Percentiles rank a stretch among this genome's conserved stretches.
Conservation (phyloP, 2,797 vertebrate genomes). For the Cuniculus paca region DNA sequence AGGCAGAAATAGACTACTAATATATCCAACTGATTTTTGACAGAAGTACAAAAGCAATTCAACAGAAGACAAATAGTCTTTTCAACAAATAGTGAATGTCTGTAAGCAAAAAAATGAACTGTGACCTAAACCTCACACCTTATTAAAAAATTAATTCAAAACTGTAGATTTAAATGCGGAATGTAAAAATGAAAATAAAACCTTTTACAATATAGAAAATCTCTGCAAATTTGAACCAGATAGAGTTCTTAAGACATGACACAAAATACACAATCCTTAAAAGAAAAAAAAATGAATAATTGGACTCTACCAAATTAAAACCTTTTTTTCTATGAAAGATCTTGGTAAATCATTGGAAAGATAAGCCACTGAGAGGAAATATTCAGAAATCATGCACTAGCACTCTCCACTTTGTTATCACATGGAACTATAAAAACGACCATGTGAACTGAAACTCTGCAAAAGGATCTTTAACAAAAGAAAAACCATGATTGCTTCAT, state of each 20-base stretch:
- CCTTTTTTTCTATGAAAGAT: not conserved
- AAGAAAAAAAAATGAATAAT: not conserved
- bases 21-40: not conserved
- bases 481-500: not conserved
- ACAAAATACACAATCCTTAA: not conserved
- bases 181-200: not conserved
- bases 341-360: not conserved
- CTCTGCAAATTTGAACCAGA: not conserved
- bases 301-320: not conserved
- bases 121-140: not conserved
- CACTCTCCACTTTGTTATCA: not conserved
- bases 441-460: not conserved
- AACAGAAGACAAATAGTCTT: not conserved
- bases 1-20: not conserved
- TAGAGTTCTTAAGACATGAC: not conserved
- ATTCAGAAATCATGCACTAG: not conserved
- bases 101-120: not conserved
- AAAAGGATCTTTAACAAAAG: not conserved
- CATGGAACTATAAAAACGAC: not conserved
- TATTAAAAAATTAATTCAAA: not conserved
- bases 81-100: not conserved
- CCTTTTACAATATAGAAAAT: not conserved
- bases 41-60: not conserved
- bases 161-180: constrained; percentile 18
- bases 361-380: not conserved